phyloP scores from a whole-genome alignment of 2,888 invertebrate genomes.

The Crematogaster levior region DNA sequence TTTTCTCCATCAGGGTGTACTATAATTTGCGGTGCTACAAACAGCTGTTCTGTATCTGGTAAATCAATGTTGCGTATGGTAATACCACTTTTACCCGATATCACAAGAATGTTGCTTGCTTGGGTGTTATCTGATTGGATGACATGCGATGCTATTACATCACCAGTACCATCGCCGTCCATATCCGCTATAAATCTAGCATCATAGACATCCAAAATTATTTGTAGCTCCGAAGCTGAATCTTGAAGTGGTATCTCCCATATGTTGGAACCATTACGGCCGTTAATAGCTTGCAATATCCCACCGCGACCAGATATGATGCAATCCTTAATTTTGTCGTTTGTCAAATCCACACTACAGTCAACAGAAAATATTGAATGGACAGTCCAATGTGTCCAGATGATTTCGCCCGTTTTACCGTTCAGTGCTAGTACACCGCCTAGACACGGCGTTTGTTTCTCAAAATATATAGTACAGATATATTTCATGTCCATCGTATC shows the following conservation, averaged over 20 bases:
- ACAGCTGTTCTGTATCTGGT: conserved; percentile 90
- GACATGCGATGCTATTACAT: conserved; percentile 90
- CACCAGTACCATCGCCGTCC: conserved; percentile 90
- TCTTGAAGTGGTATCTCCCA: conserved; percentile 88
- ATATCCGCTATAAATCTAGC: conserved; percentile 91
- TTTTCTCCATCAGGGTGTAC: conserved; percentile 88
- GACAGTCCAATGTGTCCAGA: conserved; percentile 91
- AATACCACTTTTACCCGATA: conserved; percentile 90
- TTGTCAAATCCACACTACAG: conserved; percentile 90
- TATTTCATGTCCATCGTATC: conserved; percentile 85
- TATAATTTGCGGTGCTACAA: conserved; percentile 91
- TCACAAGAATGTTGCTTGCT: conserved; percentile 89
- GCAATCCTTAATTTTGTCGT: conserved; percentile 90
- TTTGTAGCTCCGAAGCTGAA: conserved; percentile 60
- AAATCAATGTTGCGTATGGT: conserved; percentile 88
- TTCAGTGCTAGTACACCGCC: conserved; percentile 93
- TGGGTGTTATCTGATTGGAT: conserved; percentile 86
- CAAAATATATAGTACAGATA: conserved; percentile 90
- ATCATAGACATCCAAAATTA: conserved; percentile 88
- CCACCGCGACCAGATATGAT: conserved; percentile 91
- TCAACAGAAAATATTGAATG: conserved; percentile 91
- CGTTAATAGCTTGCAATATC: conserved; percentile 89
- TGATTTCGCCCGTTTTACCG: conserved; percentile 89
- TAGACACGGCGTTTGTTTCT: conserved; percentile 89
- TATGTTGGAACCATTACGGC: conserved; percentile 89